Percentiles rank a stretch among this genome's conserved stretches.
These are phyloP conservation scores for Troides aeacus DNA, from an alignment of 2,888 invertebrate species.

Conservation along the genomic window DNA sequence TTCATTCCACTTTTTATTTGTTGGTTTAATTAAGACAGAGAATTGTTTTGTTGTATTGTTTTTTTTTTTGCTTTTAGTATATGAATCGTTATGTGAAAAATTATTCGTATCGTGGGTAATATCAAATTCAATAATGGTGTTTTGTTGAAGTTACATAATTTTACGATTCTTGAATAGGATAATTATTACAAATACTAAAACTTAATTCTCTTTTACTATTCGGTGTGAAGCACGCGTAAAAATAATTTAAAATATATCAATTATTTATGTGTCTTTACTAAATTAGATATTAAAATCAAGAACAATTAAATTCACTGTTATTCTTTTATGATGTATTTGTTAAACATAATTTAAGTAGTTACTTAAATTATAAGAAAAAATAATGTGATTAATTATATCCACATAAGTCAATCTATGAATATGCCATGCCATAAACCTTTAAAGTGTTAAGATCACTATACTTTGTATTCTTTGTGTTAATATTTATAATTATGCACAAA, in stretches of 20 bases:
- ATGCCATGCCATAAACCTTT: slow-evolving; percentile 31
- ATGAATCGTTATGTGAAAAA: neutral
- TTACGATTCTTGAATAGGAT: neutral
- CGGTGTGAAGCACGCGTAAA: neutral
- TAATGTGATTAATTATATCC: slow-evolving; percentile 25
- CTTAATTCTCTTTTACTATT: neutral
- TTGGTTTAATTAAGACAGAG: slow-evolving; percentile 10
- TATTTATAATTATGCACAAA: slow-evolving; percentile 43
- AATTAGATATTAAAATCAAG: neutral
- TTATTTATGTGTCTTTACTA: neutral
- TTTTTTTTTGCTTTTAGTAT: neutral
- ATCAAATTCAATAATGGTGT: neutral
- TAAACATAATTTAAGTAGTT: slow-evolving; percentile 17
- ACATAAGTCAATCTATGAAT: slow-evolving; percentile 30
- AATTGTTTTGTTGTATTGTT: neutral
- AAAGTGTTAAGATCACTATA: slow-evolving; percentile 28
- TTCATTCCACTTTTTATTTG: slow-evolving; percentile 25
- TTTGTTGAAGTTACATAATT: neutral
- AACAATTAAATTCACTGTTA: neutral
- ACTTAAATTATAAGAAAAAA: slow-evolving; percentile 28
- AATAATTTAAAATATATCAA: neutral
- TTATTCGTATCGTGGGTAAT: too few species aligned
- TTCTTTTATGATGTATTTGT: slow-evolving; percentile 3
- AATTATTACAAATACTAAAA: too few species aligned
- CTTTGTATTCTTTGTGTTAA: slow-evolving; percentile 33